Evolutionary conservation across 2,113 vertebrate species (phyloP).

Genomic region (Paratilapia polleni): DNA sequence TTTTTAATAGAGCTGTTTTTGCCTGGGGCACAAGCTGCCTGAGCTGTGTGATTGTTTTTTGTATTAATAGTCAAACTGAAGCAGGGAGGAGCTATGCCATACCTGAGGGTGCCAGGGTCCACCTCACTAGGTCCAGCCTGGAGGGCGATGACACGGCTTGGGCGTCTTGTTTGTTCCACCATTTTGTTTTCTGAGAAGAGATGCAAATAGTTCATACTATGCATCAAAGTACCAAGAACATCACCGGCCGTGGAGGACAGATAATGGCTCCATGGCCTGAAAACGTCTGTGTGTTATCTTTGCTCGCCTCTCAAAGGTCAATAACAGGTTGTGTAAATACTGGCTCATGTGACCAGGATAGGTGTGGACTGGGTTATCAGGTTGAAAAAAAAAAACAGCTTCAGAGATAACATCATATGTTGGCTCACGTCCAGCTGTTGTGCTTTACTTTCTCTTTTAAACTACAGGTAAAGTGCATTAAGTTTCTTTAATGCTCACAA

Average conservation of each 20-base stretch:
- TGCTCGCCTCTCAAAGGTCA: slow-evolving; percentile 62
- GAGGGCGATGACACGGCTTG: slow-evolving; percentile 50
- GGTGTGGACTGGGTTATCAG: slow-evolving; percentile 50
- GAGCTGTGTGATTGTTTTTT: background rate
- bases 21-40: background rate
- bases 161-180: slow-evolving; percentile 75
- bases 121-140: slow-evolving; percentile 80
- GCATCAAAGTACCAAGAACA: background rate
- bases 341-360: slow-evolving; percentile 64
- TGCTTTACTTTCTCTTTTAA: background rate
- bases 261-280: background rate
- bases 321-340: slow-evolving; percentile 76
- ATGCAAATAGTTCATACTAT: slow-evolving; percentile 5
- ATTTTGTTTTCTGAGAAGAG: slow-evolving; percentile 69
- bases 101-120: slow-evolving; percentile 58
- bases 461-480: background rate
- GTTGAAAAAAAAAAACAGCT: slow-evolving; percentile 56
- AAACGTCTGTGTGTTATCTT: slow-evolving; percentile 20
- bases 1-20: background rate
- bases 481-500: background rate
- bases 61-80: background rate
- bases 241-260: background rate
- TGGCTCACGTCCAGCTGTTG: slow-evolving; percentile 31
- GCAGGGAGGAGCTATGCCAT: background rate
- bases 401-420: slow-evolving; percentile 67